Evolutionary conservation across 2,888 invertebrate genomes (phyloP), one percentile per base, ranked within the genome.

Genomic region (Coelopa pilipes): DNA sequence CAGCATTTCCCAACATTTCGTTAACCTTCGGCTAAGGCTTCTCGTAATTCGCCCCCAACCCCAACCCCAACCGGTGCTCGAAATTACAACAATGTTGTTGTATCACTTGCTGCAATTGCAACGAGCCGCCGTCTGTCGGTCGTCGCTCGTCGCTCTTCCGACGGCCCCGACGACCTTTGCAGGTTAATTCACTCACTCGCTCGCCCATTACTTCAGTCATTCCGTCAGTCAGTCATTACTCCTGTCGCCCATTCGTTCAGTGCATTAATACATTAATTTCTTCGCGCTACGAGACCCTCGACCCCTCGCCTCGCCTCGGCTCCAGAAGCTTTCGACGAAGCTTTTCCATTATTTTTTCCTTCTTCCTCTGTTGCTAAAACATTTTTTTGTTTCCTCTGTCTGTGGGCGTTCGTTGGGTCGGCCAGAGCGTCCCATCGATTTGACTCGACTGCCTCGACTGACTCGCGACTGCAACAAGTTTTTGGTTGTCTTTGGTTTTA

Each of bases 391-490:
- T n/a, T 53, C 10, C 3, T 2, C 15, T 53, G 53, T n/a, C 10
- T 49, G 53, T 53, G 15, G 53, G 53, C 7, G 34, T 53, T 53
- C 53, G 15, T 53, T n/a, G 53, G n/a, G n/a, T n/a, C n/a, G n/a
- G 10, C 13, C n/a, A 53, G 10, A 53, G 53, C 53, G n/a, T 15
- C 53, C 10, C n/a, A 53, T 53, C n/a, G n/a, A 53, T 53, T 53
- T 53, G 13, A 53, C n/a, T 53, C n/a, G 13, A 53, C n/a, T n/a
- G n/a, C n/a, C n/a, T n/a, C n/a, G n/a, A n/a, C n/a, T n/a, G n/a
- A n/a, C n/a, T n/a, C n/a, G 34, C 34, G 34, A 53, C 13, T 53
- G 53, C 53, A 53, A 53, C 53, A 53, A 53, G n/a, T 53, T 53
- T 53, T 53, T 53, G 53, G 53, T 53, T 9, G 34, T 4, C 7